Base-by-base conservation (phyloP, 2,113 vertebrate genomes). In the Oryzias woworae region DNA sequence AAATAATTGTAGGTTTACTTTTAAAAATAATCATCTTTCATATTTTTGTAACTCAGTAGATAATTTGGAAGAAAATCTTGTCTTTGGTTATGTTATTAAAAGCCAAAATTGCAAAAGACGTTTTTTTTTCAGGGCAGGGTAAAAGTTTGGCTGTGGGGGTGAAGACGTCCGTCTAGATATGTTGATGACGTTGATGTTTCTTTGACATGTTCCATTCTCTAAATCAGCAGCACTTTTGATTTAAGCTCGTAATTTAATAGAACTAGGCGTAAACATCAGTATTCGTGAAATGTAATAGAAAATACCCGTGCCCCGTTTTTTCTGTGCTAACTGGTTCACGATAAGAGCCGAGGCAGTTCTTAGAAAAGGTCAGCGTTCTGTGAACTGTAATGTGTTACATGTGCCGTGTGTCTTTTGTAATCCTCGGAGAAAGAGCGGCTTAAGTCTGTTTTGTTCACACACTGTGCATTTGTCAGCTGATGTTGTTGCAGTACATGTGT, bases 351-450 rank as follows among this genome's bases (percentile, higher is more conserved):
- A 70, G 18, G 14, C 7, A 8, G 43, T 61, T 7, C 16, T 17
- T 66, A 57, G 53, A 60, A 31, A 64, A 69, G 42, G 53, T 62
- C 48, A 62, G n/a, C 24, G 55, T 47, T 74, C 53, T 62, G 48
- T 85, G 62, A 69, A 41, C 28, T 72, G 26, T 82, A 24, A 48
- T 17, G 55, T 83, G 17, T 16, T 81, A 26, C 50, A 52, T 74
- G 73, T 83, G 36, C 10, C 60, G 47, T 76, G 10, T 62, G 47
- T 76, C 53, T 49, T 51, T 61, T 58, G 47, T 57, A 23, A 46
- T 62, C 51, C 16, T 24, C 56, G 62, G 48, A 62, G 66, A 36
- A 53, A 43, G 28, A 28, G 28, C 20, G 41, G 15, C 36, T 31
- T 6, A 66, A 0, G 54, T 64, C 31, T 22, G 18, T 10, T 45